Evolutionary conservation across 2,888 invertebrate species (phyloP).

Genomic region (Xanthorhoe designata): DNA sequence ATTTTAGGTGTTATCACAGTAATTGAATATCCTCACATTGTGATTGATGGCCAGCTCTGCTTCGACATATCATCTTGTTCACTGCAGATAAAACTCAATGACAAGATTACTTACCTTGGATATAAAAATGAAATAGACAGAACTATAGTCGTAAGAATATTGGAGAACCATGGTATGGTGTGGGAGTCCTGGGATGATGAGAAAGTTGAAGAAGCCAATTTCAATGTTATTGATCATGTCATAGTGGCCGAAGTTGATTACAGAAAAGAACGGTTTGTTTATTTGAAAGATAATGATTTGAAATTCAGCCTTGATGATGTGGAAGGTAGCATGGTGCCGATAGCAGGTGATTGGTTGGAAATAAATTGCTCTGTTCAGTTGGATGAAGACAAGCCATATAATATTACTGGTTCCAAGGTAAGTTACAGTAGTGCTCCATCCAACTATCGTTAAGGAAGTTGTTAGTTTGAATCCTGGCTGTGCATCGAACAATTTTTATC

Average conservation of each 20-base stretch:
- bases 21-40: conserved; percentile 68
- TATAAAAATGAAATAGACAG: conserved; percentile 76
- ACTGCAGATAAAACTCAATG: conserved; percentile 76
- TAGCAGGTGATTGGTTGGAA: conserved; percentile 89
- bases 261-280: conserved; percentile 66
- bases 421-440: no score
- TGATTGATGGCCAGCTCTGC: conserved; percentile 86
- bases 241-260: conserved; percentile 67
- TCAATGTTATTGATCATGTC: conserved; percentile 66
- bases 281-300: conserved; percentile 84
- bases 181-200: conserved; percentile 74
- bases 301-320: conserved; percentile 87
- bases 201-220: conserved; percentile 63
- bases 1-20: conserved; percentile 86
- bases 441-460: no score
- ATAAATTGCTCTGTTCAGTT: conserved; percentile 87
- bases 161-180: conserved; percentile 79
- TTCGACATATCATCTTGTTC: conserved; percentile 77
- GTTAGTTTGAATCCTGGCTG: no score
- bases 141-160: conserved; percentile 84
- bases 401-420: conserved; percentile 32
- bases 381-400: conserved; percentile 45
- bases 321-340: conserved; percentile 87
- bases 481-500: no score
- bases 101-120: conserved; percentile 84